Conservation (phyloP, 2,888 invertebrate genomes). For the Stomorhina lunata region DNA sequence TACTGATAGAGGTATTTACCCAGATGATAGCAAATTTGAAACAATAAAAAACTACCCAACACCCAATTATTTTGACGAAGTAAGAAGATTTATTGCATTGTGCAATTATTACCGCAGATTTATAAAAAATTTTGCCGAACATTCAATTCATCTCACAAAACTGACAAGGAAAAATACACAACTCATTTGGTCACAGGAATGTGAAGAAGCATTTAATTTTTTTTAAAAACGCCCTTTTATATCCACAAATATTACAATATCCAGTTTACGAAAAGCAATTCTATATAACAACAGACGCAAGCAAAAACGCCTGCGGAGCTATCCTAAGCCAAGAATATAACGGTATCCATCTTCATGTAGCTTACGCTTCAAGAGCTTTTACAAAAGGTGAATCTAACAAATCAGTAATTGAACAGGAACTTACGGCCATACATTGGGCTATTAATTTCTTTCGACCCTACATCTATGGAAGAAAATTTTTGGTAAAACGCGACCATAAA, state of each 20-base stretch:
- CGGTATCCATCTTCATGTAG: slow-evolving; percentile 51
- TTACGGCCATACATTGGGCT: slow-evolving; percentile 66
- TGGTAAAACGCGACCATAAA: slow-evolving; percentile 66
- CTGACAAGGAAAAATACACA: neutral
- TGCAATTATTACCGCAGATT: neutral
- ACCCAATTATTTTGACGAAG: neutral
- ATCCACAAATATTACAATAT: slow-evolving; percentile 46
- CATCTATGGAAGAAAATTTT: slow-evolving; percentile 61
- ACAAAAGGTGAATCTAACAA: slow-evolving; percentile 60
- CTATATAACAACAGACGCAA: slow-evolving; percentile 48
- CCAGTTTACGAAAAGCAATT: slow-evolving; percentile 44
- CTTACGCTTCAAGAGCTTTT: slow-evolving; percentile 63
- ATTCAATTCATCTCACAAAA: too few species aligned
- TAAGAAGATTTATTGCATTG: neutral
- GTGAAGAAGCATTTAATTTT: neutral
- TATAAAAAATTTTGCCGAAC: too few species aligned
- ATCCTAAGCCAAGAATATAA: slow-evolving; percentile 24
- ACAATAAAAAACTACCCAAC: neutral
- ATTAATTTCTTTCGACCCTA: slow-evolving; percentile 67
- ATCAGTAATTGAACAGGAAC: slow-evolving; percentile 49
- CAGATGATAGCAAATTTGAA: neutral
- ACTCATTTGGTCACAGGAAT: neutral
- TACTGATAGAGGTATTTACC: neutral
- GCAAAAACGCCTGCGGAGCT: slow-evolving; percentile 54
- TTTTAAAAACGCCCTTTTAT: neutral